A percentile compares a stretch with the other conserved stretches of the same genome.
These are phyloP conservation scores for Brachionus plicatilis DNA, from an alignment of 1,140 invertebrate species.

Conservation along the genomic window DNA sequence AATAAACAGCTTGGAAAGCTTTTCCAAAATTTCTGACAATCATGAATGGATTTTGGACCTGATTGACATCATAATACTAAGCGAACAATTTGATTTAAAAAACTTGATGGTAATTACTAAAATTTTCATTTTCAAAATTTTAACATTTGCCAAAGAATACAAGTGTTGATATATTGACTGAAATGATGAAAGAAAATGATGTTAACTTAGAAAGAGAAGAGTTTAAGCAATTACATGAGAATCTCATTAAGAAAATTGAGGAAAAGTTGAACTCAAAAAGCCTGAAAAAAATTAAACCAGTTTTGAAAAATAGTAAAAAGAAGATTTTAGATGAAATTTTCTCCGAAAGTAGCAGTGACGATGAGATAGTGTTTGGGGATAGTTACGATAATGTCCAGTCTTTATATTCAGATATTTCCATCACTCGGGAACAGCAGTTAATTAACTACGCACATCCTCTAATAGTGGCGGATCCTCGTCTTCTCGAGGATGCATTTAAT, in stretches of 20 bases:
- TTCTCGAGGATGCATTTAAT: background rate
- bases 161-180: background rate
- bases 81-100: background rate
- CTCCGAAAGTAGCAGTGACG: background rate
- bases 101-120: background rate
- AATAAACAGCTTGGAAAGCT: background rate
- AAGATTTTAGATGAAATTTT: background rate
- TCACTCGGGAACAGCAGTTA: background rate
- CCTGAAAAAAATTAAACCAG: background rate
- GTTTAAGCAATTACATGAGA: background rate
- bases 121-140: background rate
- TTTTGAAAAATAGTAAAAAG: background rate
- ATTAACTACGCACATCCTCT: slow-evolving; percentile 31
- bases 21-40: background rate
- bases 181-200: background rate
- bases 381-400: background rate
- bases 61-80: background rate
- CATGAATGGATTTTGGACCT: background rate
- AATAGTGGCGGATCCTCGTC: slow-evolving; percentile 18
- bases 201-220: background rate
- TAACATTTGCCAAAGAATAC: background rate
- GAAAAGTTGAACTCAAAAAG: background rate
- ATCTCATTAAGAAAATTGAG: background rate
- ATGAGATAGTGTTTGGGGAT: background rate
- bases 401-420: background rate